Evolutionary conservation across 2,888 invertebrate genomes (phyloP).

Genomic region (Nebria brevicollis): DNA sequence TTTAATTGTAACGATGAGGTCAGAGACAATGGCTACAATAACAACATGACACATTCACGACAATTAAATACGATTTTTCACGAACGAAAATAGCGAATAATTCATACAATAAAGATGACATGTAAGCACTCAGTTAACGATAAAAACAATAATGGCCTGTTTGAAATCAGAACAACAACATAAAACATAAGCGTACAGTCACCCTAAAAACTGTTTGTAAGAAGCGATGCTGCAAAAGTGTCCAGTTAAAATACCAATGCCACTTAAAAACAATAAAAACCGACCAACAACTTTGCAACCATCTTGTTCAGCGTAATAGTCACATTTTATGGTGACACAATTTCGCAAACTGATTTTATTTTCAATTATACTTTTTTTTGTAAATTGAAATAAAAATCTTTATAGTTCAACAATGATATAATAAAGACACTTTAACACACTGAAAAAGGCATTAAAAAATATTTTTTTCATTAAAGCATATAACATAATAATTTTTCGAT

Average conservation of each 20-base stretch:
- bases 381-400: not conserved
- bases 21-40: not conserved
- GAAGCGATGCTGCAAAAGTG: slow-evolving; percentile 3
- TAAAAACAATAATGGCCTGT: not conserved
- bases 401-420: not conserved
- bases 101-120: not conserved
- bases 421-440: not conserved
- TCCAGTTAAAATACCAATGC: slow-evolving; percentile 21
- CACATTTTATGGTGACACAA: not conserved
- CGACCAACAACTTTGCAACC: slow-evolving; percentile 9
- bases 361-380: not conserved
- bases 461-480: no score
- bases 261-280: slow-evolving; percentile 21
- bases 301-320: not conserved
- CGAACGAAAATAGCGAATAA: not conserved
- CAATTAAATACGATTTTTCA: not conserved
- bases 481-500: no score
- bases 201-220: not conserved
- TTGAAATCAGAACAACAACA: not conserved
- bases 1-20: not conserved
- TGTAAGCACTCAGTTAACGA: not conserved
- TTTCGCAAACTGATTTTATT: not conserved
- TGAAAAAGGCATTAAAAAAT: no score
- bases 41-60: not conserved
- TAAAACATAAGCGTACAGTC: not conserved